Evolutionary conservation across 2,113 vertebrate genomes (phyloP), one percentile per base, ranked within the genome.

Genomic region (Archocentrus centrarchus): DNA sequence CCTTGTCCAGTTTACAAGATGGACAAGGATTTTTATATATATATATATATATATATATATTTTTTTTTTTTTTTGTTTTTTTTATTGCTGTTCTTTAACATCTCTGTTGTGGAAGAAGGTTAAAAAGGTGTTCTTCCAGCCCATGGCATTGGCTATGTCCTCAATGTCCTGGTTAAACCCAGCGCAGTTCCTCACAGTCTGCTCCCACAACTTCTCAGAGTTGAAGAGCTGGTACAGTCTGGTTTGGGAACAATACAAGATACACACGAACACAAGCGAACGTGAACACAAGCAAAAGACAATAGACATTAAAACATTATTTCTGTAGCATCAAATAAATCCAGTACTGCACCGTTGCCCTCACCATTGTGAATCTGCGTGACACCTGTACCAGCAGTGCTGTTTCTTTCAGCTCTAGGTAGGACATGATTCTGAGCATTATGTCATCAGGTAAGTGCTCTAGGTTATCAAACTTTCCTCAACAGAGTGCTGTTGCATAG

Each of bases 391-490:
- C 94, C 70, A 97, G 88, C 57, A 86, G 91, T 82, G 91, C 75
- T 79, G 94, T 84, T 24, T 97, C 95, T 91, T 96, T 95, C 62
- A 96, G 89, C 50, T 94, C 89, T 82, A 97, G 91, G 84, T 94
- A 96, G 85, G 92, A 96, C 81, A 97, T 80, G 39, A 97, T 95
- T 61, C 47, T 80, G 62, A 97, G 90, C 47, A 97, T 92, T 80
- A 97, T 66, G 5, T 61, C 61, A 63, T 97, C 95, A 57, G 96
- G 93, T 91, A 98, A 94, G 60, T 58, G 22, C 39, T 97, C 93
- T 59, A 97, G 93, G 92, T 95, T 97, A 92, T 97, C 95, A 84
- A 91, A 93, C 62, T 95, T 90, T 80, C 96, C 96, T 83, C 32
- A 3, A 73, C 96, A 97, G 77, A 97, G 89, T 87, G 20, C 93